These are phyloP conservation scores for Phragmatobia fuliginosa DNA, from an alignment of 2,888 invertebrate species.

Conservation along the genomic window DNA sequence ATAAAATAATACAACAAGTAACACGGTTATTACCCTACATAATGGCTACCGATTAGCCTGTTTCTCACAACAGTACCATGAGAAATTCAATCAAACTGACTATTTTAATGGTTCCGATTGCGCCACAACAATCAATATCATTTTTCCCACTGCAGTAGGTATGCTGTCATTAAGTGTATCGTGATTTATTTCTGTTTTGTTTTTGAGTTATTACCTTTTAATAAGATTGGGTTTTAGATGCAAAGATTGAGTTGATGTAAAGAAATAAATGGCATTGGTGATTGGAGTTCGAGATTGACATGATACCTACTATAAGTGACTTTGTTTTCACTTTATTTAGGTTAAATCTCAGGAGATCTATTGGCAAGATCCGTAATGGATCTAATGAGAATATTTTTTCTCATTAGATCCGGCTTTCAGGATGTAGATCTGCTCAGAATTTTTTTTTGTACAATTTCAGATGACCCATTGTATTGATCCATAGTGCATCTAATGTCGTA, in stretches of 20 bases:
- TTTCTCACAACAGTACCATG: constrained; percentile 72
- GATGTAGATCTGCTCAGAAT: too few species aligned
- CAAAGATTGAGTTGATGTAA: constrained; percentile 1
- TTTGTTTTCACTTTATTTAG: not conserved
- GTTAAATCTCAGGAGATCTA: too few species aligned
- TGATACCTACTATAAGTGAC: not conserved
- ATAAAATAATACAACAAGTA: constrained; percentile 32
- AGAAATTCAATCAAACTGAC: constrained; percentile 77
- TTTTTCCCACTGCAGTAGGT: constrained; percentile 65
- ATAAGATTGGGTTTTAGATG: constrained; percentile 24
- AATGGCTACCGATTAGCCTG: constrained; percentile 64
- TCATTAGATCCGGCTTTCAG: too few species aligned
- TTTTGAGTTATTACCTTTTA: constrained; percentile 40
- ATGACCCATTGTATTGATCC: too few species aligned
- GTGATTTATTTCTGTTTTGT: constrained; percentile 44
- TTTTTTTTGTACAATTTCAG: too few species aligned
- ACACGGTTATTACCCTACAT: constrained; percentile 41
- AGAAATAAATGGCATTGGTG: not conserved
- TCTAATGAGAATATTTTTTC: too few species aligned
- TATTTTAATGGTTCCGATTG: constrained; percentile 77
- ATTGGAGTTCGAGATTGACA: not conserved
- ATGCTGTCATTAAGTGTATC: constrained; percentile 61
- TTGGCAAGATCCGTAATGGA: too few species aligned
- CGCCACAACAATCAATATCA: constrained; percentile 67
- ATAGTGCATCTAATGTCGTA: too few species aligned